Evolutionary conservation across 2,797 vertebrate genomes (phyloP).

Genomic region (Sarcoramphus papa): DNA sequence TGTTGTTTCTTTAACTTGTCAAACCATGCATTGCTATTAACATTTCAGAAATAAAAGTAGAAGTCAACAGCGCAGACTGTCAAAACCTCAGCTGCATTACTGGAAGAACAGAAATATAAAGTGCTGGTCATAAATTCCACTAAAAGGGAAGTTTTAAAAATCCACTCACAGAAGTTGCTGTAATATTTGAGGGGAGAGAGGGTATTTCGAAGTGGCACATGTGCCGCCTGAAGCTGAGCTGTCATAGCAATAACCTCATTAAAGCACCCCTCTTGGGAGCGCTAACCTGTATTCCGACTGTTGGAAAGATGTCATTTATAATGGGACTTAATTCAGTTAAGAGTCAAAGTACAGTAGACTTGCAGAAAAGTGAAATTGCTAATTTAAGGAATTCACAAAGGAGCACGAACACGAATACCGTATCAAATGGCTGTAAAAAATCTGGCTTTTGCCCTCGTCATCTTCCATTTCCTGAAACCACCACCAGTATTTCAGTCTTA

Average conservation of each 20-base stretch:
- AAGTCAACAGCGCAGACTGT: neutral
- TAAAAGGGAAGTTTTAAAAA: constrained; percentile 24
- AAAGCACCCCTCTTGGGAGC: constrained; percentile 42
- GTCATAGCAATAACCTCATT: constrained; percentile 73
- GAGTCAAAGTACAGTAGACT: constrained; percentile 39
- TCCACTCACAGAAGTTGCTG: neutral
- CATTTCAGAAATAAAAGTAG: neutral
- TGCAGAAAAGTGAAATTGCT: constrained; percentile 30
- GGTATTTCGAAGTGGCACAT: constrained; percentile 29
- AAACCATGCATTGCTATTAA: neutral
- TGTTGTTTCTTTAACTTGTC: neutral
- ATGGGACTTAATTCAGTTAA: constrained; percentile 28
- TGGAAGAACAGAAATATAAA: neutral
- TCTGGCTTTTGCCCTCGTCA: neutral
- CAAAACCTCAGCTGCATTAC: neutral
- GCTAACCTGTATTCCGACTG: constrained; percentile 56
- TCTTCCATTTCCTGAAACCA: neutral
- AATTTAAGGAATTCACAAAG: constrained; percentile 53
- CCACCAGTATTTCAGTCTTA: neutral
- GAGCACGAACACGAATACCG: neutral
- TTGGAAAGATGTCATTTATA: constrained; percentile 62
- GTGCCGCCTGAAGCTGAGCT: constrained; percentile 48
- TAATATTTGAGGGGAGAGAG: neutral
- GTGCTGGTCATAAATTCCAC: neutral
- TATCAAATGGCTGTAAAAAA: neutral